Evolutionary conservation across 23 tunicate genomes (phyloP).

Genomic region (Botrylloides violaceus): DNA sequence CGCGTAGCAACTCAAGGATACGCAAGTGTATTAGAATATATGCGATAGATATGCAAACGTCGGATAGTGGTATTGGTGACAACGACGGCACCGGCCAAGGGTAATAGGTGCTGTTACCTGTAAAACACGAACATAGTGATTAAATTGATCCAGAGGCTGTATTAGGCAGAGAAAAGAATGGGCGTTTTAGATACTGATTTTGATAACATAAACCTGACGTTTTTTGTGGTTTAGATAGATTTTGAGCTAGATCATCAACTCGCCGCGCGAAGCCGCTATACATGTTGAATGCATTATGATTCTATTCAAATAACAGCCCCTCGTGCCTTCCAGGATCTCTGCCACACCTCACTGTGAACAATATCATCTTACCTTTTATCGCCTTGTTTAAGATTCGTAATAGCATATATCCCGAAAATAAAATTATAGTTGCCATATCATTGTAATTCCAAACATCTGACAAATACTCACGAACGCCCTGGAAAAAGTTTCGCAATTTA

Average conservation of each 20-base stretch:
- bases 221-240: too few relatives aligned
- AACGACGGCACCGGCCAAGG: background rate
- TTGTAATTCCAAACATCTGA: constrained; percentile 90
- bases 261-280: too few relatives aligned
- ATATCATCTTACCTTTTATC: constrained; percentile 4
- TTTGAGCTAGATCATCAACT: too few relatives aligned
- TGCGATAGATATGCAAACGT: constrained; percentile 76
- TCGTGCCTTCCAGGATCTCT: too few relatives aligned
- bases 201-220: too few relatives aligned
- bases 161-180: too few relatives aligned
- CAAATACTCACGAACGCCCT: constrained; percentile 71
- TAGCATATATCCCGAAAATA: constrained; percentile 61
- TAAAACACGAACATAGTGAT: too few relatives aligned
- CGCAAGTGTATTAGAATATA: constrained; percentile 85
- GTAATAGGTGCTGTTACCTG: background rate
- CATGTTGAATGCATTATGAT: too few relatives aligned
- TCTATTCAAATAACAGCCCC: too few relatives aligned
- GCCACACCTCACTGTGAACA: background rate
- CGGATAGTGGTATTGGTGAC: constrained; percentile 68
- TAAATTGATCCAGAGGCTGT: too few relatives aligned
- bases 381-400: constrained; percentile 35
- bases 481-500: constrained; percentile 1
- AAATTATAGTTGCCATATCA: constrained; percentile 69
- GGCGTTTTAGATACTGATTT: too few relatives aligned
- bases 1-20: constrained; percentile 78